Evolutionary conservation across 2,888 invertebrate genomes (phyloP).

Genomic region (Chymomyza procnemis): DNA sequence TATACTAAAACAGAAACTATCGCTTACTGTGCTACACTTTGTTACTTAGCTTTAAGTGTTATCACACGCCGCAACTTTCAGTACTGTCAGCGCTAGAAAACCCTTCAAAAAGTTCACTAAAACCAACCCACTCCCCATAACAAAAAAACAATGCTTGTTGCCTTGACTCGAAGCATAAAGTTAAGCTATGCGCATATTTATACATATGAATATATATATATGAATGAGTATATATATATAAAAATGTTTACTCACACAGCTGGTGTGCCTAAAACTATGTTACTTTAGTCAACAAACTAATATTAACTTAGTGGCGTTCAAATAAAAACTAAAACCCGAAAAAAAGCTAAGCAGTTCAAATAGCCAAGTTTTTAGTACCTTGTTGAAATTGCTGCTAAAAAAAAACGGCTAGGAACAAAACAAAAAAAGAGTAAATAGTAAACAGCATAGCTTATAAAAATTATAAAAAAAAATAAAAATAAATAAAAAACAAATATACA

Average conservation of each 20-base stretch:
- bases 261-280: background rate
- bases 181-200: background rate
- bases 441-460: constrained; percentile 15
- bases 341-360: constrained; percentile 11
- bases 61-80: constrained; percentile 30
- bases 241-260: background rate
- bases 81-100: background rate
- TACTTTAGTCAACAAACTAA: constrained; percentile 25
- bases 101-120: background rate
- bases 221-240: background rate
- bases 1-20: constrained; percentile 3
- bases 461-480: constrained; percentile 21
- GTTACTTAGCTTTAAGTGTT: constrained; percentile 70
- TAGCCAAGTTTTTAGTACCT: constrained; percentile 25
- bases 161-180: background rate
- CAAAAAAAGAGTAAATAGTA: background rate
- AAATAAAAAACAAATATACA: constrained; percentile 17
- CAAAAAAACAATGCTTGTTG: background rate
- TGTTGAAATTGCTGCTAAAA: constrained; percentile 34
- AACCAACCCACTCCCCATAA: background rate
- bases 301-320: constrained; percentile 37
- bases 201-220: background rate
- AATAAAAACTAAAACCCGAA: constrained; percentile 11
- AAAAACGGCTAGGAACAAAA: constrained; percentile 13
- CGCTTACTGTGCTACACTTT: constrained; percentile 33